Percentiles rank a stretch among this genome's conserved stretches.
phyloP scores from a whole-genome alignment of 2,113 vertebrate species.

The Jaculus jaculus region DNA sequence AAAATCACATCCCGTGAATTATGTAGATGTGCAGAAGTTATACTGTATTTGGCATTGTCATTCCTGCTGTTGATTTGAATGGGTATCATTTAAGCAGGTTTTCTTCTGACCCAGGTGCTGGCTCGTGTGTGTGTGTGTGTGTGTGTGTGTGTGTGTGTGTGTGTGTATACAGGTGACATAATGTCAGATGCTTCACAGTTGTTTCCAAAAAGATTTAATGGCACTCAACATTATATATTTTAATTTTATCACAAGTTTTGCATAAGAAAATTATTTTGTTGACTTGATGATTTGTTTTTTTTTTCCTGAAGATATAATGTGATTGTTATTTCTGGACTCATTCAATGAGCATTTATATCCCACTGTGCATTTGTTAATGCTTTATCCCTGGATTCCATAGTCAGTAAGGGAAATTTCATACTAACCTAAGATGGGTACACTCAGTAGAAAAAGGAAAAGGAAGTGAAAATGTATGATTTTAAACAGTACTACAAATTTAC shows the following conservation, averaged over 20 bases:
- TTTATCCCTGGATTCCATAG: not conserved
- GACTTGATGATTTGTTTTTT: not conserved
- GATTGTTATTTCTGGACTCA: not conserved
- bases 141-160: not conserved
- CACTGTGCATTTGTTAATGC: not conserved
- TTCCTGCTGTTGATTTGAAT: not conserved
- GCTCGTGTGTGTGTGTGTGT: no score
- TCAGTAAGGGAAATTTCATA: not conserved
- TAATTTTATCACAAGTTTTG: constrained; percentile 25
- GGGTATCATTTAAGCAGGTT: not conserved
- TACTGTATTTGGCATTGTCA: not conserved
- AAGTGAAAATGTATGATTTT: not conserved
- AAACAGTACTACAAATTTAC: no score
- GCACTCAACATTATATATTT: not conserved
- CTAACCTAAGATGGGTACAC: not conserved
- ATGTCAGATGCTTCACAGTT: not conserved
- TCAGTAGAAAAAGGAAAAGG: not conserved
- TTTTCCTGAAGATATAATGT: not conserved
- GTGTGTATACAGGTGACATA: not conserved
- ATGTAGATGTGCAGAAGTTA: not conserved
- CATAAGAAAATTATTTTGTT: not conserved
- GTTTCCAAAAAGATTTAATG: not conserved
- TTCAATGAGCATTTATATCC: not conserved
- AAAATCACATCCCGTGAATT: not conserved
- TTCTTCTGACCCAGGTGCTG: not conserved